Conservation (phyloP, 2,797 vertebrate species). For the Florisuga fusca region DNA sequence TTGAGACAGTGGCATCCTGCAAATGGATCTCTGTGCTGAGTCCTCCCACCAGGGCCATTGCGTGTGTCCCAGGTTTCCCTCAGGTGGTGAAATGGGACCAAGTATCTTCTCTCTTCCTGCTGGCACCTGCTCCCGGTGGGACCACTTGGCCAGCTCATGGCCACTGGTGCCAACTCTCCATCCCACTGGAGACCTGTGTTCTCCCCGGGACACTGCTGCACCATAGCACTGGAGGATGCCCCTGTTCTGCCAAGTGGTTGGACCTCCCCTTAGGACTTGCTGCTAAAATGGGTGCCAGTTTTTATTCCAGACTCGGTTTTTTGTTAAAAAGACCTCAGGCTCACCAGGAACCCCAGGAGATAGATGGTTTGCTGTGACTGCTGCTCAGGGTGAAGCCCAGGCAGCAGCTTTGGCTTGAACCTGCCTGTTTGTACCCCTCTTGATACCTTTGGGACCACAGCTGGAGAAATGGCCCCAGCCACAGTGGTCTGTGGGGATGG, state of each 20-base stretch:
- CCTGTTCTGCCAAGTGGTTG: neutral
- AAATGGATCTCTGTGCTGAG: neutral
- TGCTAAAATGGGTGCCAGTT: neutral
- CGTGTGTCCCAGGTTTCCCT: neutral
- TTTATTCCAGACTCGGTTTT: neutral
- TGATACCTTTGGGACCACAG: rapidly evolving
- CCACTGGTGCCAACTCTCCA: slow-evolving; percentile 6
- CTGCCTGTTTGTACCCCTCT: neutral
- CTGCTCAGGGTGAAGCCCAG: neutral
- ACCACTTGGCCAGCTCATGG: neutral
- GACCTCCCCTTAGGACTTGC: neutral
- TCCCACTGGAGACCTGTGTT: neutral
- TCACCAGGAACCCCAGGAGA: neutral
- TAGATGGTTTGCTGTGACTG: neutral
- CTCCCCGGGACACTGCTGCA: neutral
- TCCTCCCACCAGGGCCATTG: neutral
- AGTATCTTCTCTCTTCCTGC: neutral
- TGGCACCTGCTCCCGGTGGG: neutral
- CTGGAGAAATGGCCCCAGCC: neutral
- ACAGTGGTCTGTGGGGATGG: rapidly evolving
- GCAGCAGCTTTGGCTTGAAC: neutral
- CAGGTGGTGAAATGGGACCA: neutral
- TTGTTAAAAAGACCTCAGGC: neutral
- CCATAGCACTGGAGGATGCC: neutral
- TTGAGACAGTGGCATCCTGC: neutral